Percentiles rank a stretch among this genome's conserved stretches.
These are phyloP conservation scores for Charina bottae DNA, from an alignment of 2,113 vertebrate species.

Conservation along the genomic window DNA sequence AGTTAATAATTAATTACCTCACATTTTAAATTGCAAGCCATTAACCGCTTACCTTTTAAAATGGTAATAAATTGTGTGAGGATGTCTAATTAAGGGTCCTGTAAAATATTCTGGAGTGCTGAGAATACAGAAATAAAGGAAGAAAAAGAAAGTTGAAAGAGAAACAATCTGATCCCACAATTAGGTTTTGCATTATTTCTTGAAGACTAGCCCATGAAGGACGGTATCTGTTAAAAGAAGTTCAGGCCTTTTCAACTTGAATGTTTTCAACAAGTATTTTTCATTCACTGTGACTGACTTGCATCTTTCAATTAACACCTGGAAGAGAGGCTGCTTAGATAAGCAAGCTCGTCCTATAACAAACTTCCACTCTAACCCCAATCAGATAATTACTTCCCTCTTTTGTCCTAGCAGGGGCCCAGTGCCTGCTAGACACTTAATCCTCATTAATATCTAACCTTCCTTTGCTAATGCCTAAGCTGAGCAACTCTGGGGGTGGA, in stretches of 20 bases:
- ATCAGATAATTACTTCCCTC: background rate
- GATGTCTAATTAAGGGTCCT: constrained; percentile 74
- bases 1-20: constrained; percentile 79
- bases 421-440: background rate
- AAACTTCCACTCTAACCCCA: background rate
- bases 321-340: background rate
- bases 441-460: background rate
- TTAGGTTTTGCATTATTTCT: background rate
- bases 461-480: background rate
- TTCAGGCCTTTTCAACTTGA: background rate
- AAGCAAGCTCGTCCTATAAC: background rate
- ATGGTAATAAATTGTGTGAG: constrained; percentile 76
- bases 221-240: background rate
- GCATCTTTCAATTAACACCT: background rate
- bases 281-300: background rate
- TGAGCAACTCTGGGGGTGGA: background rate
- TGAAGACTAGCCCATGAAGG: background rate
- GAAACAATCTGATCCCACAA: constrained; percentile 28
- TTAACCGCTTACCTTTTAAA: constrained; percentile 80
- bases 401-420: background rate
- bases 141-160: constrained; percentile 54
- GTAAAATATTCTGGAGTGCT: constrained; percentile 71
- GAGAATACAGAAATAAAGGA: constrained; percentile 44
- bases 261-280: background rate
- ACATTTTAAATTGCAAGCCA: constrained; percentile 71